phyloP scores from a whole-genome alignment of 2,888 invertebrate genomes.

The Eilema griseolum region DNA sequence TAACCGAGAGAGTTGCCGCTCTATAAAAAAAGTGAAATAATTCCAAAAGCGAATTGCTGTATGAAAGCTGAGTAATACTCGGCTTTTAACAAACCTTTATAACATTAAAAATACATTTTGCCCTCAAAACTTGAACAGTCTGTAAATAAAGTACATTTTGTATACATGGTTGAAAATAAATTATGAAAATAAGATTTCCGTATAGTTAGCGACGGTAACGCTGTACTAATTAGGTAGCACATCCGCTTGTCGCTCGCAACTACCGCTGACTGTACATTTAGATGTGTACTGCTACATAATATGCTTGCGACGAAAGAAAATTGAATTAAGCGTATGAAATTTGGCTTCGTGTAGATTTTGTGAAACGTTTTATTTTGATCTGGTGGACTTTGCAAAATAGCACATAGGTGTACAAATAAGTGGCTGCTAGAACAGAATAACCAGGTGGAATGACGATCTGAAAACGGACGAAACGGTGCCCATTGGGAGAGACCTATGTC shows the following conservation, averaged over 20 bases:
- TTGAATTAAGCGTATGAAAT: not conserved
- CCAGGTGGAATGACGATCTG: too few relatives aligned
- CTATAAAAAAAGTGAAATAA: too few relatives aligned
- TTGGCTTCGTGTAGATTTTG: not conserved
- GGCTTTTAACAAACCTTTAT: not conserved
- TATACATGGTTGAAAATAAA: not conserved
- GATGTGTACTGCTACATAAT: not conserved
- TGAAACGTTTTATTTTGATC: not conserved
- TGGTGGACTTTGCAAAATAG: too few relatives aligned
- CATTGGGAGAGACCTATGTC: too few relatives aligned
- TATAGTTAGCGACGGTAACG: not conserved
- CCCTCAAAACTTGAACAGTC: not conserved
- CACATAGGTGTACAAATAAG: too few relatives aligned
- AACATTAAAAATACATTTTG: not conserved
- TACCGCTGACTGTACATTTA: not conserved
- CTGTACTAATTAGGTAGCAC: not conserved
- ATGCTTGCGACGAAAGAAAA: not conserved
- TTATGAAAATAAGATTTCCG: conserved; percentile 11
- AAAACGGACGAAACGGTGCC: too few relatives aligned
- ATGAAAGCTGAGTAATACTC: too few relatives aligned
- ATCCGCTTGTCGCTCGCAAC: not conserved
- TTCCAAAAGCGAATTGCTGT: not conserved
- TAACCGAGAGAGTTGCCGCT: too few relatives aligned
- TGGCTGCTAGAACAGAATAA: too few relatives aligned
- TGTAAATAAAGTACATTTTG: not conserved